A percentile compares a stretch with the other conserved stretches of the same genome.
phyloP scores from a whole-genome alignment of 2,888 invertebrate species.

The Brachynemurus nebulosus region DNA sequence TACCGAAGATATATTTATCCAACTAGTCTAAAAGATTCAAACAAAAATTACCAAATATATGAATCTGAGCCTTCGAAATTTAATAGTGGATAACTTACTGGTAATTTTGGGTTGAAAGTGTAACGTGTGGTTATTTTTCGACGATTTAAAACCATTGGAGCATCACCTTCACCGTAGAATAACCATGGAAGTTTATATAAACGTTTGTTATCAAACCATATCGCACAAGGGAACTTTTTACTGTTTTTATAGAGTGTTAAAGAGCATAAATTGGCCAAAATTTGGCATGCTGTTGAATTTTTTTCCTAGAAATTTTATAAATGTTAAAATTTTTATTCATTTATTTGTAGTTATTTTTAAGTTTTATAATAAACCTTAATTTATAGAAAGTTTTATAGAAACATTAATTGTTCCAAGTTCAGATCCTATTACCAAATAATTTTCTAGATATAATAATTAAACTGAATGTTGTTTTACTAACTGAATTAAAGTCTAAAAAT shows the following conservation, averaged over 20 bases:
- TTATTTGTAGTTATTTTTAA: not conserved
- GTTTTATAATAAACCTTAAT: not conserved
- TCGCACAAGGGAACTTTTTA: conserved; percentile 33
- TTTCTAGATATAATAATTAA: too few relatives aligned
- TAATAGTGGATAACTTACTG: conserved; percentile 23
- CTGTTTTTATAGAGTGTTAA: conserved; percentile 39
- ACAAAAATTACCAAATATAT: conserved; percentile 9
- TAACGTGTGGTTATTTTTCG: conserved; percentile 33
- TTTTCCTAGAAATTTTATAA: conserved; percentile 25
- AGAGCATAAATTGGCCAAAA: conserved; percentile 52
- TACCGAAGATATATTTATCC: conserved; percentile 31
- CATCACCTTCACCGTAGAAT: conserved; percentile 35
- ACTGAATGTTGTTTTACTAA: too few relatives aligned
- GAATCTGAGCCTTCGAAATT: not conserved
- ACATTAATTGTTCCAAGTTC: too few relatives aligned
- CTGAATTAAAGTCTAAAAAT: too few relatives aligned
- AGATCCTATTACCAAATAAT: too few relatives aligned
- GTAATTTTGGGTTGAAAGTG: conserved; percentile 28
- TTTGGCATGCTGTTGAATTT: conserved; percentile 44
- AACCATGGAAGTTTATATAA: conserved; percentile 27
- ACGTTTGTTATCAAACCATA: conserved; percentile 24
- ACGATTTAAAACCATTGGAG: conserved; percentile 29
- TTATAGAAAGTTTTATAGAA: too few relatives aligned
- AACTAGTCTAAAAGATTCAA: conserved; percentile 26
- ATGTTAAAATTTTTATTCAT: too few relatives aligned